Evolutionary conservation across 2,797 vertebrate genomes (phyloP).

Genomic region (Austrolebias charrua): DNA sequence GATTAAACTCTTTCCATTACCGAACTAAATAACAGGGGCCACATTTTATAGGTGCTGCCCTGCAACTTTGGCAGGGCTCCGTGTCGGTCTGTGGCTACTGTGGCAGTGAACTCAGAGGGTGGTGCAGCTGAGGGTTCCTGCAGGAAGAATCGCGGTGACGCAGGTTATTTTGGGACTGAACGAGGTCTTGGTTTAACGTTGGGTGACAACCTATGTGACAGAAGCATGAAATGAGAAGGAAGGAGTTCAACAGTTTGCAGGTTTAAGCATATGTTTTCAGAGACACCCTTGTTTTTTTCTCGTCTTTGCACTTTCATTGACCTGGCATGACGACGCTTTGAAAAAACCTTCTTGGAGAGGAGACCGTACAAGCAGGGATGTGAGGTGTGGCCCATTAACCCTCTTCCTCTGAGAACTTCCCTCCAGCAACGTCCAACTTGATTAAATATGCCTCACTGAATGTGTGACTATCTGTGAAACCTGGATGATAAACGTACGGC

Average conservation of each 20-base stretch:
- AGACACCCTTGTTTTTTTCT: slow-evolving; percentile 6
- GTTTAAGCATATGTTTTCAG: slow-evolving; percentile 28
- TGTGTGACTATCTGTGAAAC: slow-evolving; percentile 44
- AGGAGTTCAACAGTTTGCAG: slow-evolving; percentile 30
- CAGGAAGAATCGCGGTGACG: slow-evolving; percentile 49
- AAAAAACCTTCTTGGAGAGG: slow-evolving; percentile 18
- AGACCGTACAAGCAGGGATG: slow-evolving; percentile 19
- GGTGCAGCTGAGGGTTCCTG: slow-evolving; percentile 35
- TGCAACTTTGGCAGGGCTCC: slow-evolving; percentile 57
- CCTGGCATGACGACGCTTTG: slow-evolving; percentile 27
- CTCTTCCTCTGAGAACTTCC: slow-evolving; percentile 16
- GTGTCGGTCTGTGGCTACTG: slow-evolving; percentile 59
- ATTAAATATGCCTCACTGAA: slow-evolving; percentile 30
- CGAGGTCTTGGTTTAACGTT: slow-evolving; percentile 60
- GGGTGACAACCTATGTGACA: slow-evolving; percentile 53
- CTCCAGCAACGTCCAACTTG: slow-evolving; percentile 16
- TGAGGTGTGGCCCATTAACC: slow-evolving; percentile 36
- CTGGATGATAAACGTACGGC: slow-evolving; percentile 40
- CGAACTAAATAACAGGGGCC: slow-evolving; percentile 66
- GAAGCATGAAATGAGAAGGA: slow-evolving; percentile 42
- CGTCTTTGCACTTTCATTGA: slow-evolving; percentile 40
- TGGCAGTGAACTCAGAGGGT: slow-evolving; percentile 51
- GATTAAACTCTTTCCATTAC: slow-evolving; percentile 71
- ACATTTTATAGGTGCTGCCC: slow-evolving; percentile 72
- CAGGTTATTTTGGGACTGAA: slow-evolving; percentile 62